Conservation (phyloP, 2,797 vertebrate species). For the Sebastes vulpes region DNA sequence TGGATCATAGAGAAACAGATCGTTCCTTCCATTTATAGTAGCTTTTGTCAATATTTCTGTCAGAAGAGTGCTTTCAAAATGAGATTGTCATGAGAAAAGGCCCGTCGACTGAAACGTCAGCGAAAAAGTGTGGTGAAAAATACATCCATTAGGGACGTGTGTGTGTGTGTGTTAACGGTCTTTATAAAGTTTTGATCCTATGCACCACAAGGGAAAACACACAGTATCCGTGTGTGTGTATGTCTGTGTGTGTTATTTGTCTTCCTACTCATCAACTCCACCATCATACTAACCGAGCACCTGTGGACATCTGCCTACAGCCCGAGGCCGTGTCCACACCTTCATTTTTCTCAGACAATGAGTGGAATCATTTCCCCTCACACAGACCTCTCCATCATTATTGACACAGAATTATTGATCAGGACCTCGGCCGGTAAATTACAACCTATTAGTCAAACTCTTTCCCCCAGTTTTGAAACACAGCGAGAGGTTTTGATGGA, state of each 20-base stretch:
- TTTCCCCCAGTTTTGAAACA: constrained; percentile 59
- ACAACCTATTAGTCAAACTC: constrained; percentile 80
- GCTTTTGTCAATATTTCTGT: constrained; percentile 69
- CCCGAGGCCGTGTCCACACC: constrained; percentile 63
- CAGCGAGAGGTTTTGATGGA: constrained; percentile 39
- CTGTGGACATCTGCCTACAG: constrained; percentile 75
- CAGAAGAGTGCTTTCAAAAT: constrained; percentile 60
- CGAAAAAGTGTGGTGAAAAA: constrained; percentile 40
- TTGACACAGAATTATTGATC: constrained; percentile 81
- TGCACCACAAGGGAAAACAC: constrained; percentile 29
- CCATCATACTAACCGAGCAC: constrained; percentile 59
- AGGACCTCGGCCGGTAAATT: constrained; percentile 67
- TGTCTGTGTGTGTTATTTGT: constrained; percentile 48
- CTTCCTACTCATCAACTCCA: constrained; percentile 63
- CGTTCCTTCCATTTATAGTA: constrained; percentile 39
- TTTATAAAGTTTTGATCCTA: constrained; percentile 49
- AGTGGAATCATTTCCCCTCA: constrained; percentile 76
- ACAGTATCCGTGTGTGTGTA: neutral
- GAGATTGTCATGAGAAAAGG: constrained; percentile 51
- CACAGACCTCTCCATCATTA: constrained; percentile 80
- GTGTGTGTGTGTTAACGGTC: neutral
- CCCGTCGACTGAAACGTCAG: constrained; percentile 35
- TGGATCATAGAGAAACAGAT: constrained; percentile 67
- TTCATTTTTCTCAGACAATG: constrained; percentile 83
- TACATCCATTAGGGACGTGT: constrained; percentile 34